Percentiles rank a stretch among this genome's conserved stretches.
phyloP scores from a whole-genome alignment of 2,113 vertebrate genomes.

The Zosterops hypoxanthus region DNA sequence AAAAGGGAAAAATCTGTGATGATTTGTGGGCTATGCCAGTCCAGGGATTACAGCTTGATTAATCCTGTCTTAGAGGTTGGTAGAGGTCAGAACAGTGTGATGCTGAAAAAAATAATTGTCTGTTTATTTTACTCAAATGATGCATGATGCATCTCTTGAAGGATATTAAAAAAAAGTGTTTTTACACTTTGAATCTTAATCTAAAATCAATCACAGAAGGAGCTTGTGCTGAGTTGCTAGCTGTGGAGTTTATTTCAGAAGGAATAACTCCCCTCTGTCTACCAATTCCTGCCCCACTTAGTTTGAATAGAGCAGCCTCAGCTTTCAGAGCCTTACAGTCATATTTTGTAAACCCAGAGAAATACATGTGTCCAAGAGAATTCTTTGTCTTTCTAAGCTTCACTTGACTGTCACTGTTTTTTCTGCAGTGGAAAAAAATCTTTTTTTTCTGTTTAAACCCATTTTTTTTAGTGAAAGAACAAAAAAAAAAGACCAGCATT shows the following conservation, averaged over 20 bases:
- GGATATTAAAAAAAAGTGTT: neutral
- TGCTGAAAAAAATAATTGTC: neutral
- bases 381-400: neutral
- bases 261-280: neutral
- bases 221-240: neutral
- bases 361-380: neutral
- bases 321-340: neutral
- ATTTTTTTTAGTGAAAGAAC: neutral
- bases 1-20: neutral
- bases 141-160: too few relatives aligned
- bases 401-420: neutral
- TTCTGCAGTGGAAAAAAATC: neutral
- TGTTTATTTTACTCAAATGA: neutral
- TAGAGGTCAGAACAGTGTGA: neutral
- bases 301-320: neutral
- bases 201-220: neutral
- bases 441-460: neutral
- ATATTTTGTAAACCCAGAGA: neutral
- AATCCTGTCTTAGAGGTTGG: neutral
- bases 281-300: rapidly evolving
- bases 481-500: neutral
- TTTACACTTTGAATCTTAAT: neutral
- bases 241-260: neutral
- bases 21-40: neutral
- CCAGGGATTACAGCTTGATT: neutral